A percentile compares a stretch with the other conserved stretches of the same genome.
These are phyloP conservation scores for Tinamus major DNA, from an alignment of 2,797 vertebrate species.

Conservation along the genomic window DNA sequence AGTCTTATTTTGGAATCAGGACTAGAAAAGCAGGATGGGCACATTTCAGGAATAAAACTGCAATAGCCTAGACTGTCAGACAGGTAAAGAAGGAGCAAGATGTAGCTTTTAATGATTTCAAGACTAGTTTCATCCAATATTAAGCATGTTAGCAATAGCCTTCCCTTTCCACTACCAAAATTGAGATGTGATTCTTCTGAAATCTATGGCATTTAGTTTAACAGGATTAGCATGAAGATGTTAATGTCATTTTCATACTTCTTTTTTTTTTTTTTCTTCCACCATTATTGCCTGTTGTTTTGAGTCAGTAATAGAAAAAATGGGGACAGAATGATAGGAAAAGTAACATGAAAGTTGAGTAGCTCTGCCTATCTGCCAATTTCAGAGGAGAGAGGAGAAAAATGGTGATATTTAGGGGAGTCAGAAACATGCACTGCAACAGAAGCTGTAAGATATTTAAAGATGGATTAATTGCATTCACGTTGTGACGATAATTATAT, in stretches of 20 bases:
- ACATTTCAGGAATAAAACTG: background rate
- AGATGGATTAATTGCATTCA: background rate
- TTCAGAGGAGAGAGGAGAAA: background rate
- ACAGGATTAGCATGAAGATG: background rate
- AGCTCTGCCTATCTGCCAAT: background rate
- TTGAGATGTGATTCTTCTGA: background rate
- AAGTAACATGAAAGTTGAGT: background rate
- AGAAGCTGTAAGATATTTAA: background rate
- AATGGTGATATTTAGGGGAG: background rate
- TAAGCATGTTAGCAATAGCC: accelerated
- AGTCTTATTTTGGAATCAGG: accelerated
- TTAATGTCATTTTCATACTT: background rate
- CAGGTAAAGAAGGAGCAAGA: background rate
- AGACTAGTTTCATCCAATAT: background rate
- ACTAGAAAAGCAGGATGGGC: background rate
- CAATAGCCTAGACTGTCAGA: background rate
- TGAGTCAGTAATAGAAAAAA: background rate
- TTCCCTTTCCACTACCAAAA: background rate
- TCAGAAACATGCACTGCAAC: background rate
- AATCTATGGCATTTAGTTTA: background rate
- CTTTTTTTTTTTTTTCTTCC: background rate
- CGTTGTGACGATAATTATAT: background rate
- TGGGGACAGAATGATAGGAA: background rate
- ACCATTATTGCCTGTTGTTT: background rate
- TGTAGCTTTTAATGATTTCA: background rate